Evolutionary conservation across 1,140 invertebrate genomes (phyloP).

Genomic region (Pseudomyrmex cubaensis): DNA sequence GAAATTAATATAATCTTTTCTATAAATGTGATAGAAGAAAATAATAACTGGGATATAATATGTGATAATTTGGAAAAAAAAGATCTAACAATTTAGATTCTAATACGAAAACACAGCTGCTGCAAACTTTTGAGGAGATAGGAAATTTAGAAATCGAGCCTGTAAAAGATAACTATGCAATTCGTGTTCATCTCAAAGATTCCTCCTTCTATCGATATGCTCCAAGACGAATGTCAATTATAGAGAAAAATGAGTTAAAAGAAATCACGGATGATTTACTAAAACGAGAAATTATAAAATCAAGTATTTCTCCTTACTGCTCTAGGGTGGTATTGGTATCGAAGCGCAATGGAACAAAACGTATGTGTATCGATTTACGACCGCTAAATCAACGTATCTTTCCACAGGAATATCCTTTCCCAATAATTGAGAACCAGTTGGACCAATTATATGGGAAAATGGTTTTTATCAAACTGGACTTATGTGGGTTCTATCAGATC

Average conservation of each 20-base stretch:
- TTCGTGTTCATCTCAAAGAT: constrained; percentile 7
- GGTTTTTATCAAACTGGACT: constrained; percentile 8
- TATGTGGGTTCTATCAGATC: neutral
- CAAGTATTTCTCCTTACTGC: constrained; percentile 17
- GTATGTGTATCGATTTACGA: neutral
- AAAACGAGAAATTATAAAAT: constrained; percentile 12
- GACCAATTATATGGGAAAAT: neutral
- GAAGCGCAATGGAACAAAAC: neutral
- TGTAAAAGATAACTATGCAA: neutral
- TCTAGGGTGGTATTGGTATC: neutral
- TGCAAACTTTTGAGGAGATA: neutral
- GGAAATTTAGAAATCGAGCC: neutral
- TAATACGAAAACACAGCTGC: neutral
- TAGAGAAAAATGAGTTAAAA: neutral
- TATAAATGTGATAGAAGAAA: neutral
- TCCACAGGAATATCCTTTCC: neutral
- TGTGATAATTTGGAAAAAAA: neutral
- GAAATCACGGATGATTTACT: constrained; percentile 4
- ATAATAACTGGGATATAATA: neutral
- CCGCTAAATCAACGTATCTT: neutral
- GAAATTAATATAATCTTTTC: neutral
- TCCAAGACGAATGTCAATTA: neutral
- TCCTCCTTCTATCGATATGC: neutral
- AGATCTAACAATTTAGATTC: too few relatives aligned
- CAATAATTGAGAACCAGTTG: neutral